phyloP scores from a whole-genome alignment of 2,888 invertebrate species.

The Drosophila macrospina region DNA sequence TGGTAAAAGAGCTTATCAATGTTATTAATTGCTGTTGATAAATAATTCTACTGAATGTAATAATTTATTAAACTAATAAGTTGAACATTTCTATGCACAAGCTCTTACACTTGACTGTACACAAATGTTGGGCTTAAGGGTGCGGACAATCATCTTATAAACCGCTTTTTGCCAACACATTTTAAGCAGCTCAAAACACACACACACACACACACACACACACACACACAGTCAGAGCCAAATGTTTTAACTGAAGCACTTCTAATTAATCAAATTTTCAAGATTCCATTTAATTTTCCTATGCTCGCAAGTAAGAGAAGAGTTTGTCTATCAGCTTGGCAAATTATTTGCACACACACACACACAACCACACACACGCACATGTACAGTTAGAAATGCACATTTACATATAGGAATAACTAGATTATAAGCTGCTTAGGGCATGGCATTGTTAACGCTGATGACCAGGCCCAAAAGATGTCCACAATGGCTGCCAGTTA shows the following conservation, averaged over 20 bases:
- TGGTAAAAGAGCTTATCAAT: too few relatives aligned
- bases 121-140: neutral
- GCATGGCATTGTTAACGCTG: slow-evolving; percentile 14
- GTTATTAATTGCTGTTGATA: too few relatives aligned
- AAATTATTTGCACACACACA: slow-evolving; percentile 22
- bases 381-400: too few relatives aligned
- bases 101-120: neutral
- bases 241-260: too few relatives aligned
- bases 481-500: slow-evolving; percentile 30
- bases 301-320: slow-evolving; percentile 9
- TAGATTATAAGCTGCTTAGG: slow-evolving; percentile 39
- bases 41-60: neutral
- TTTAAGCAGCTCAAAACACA: slow-evolving; percentile 1
- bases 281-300: slow-evolving; percentile 47
- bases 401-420: slow-evolving; percentile 1
- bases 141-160: neutral
- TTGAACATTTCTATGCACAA: neutral
- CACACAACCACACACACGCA: neutral
- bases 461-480: slow-evolving; percentile 7
- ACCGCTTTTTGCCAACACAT: slow-evolving; percentile 8
- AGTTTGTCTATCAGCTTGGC: slow-evolving; percentile 34
- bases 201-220: neutral
- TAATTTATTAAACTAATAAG: neutral
- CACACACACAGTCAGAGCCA: neutral
- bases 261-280: slow-evolving; percentile 52